phyloP scores from a whole-genome alignment of 2,888 invertebrate species.

The Microctonus aethiopoides region DNA sequence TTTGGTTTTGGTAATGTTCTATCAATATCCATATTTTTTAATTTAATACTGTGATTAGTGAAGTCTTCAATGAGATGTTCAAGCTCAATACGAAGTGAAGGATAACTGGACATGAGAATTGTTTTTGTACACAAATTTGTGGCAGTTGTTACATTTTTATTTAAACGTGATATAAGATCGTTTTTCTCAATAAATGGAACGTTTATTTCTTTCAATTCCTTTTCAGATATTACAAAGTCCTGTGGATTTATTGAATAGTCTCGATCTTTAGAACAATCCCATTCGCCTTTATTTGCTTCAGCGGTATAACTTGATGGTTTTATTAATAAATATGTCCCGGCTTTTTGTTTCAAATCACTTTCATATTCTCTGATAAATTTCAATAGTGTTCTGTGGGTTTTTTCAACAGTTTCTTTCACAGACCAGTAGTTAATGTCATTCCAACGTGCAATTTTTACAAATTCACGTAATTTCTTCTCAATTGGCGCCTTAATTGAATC shows the following conservation, averaged over 20 bases:
- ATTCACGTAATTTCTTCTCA: conserved; percentile 91
- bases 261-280: conserved; percentile 59
- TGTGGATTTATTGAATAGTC: conserved; percentile 60
- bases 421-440: conserved; percentile 95
- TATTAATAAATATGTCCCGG: conserved; percentile 55
- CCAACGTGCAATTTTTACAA: conserved; percentile 95
- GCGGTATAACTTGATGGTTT: conserved; percentile 62
- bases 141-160: conserved; percentile 72
- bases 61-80: conserved; percentile 76
- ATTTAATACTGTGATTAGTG: conserved; percentile 76
- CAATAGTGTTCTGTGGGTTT: conserved; percentile 87
- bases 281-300: conserved; percentile 59
- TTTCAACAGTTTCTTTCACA: conserved; percentile 88
- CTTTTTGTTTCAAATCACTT: conserved; percentile 66
- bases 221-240: conserved; percentile 55
- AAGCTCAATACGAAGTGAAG: conserved; percentile 72
- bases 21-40: conserved; percentile 74
- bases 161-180: conserved; percentile 65
- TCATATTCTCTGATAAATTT: conserved; percentile 90
- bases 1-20: conserved; percentile 73
- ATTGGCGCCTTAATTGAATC: conserved; percentile 81
- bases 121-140: conserved; percentile 75
- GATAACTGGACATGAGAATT: conserved; percentile 71
- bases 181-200: background rate
- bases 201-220: background rate